Evolutionary conservation across 2,113 vertebrate genomes (phyloP), one percentile per base, ranked within the genome.

Genomic region (Anhinga anhinga): DNA sequence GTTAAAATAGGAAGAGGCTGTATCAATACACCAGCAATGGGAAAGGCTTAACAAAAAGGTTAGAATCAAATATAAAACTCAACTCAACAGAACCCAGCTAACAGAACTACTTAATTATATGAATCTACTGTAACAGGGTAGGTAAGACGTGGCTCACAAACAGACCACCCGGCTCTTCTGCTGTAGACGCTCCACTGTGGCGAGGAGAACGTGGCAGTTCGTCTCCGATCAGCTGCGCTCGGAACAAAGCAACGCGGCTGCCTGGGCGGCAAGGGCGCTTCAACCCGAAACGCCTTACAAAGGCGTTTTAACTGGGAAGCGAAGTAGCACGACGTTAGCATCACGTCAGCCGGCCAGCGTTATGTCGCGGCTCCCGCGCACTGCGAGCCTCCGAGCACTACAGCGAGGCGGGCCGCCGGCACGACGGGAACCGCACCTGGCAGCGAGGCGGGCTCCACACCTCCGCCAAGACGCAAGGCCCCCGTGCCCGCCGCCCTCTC

Each of bases 341-440:
- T 0, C 6, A 29, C 0, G 27, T 7, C 13, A 25, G 8, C 0
- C 8, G 32, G 14, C 10, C 3, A 22, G 50, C 55, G 10, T 0
- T 5, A 6, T 0, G 5, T 0, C 16, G 6, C 8, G 11, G 29
- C 38, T 36, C 22, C 12, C 21, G 2, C 1, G 22, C 73, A 2
- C 0, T 2, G 19, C 7, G 0, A 4, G 42, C 61, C 50, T 47
- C 16, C 42, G 58, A 1, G 3, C 44, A 5, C 0, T 1, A 4
- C 11, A 13, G 38, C 0, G 2, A 2, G 73, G 62, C 13, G 5
- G 30, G 2, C 21, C 12, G 21, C 59, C 67, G 6, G 77, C 82
- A 2, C 0, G 40, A 0, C 19, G 7, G 3, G 62, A n/a, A 0
- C 61, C 2, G 7, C 61, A 2, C 3, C 44, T 3, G 1, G 67